A percentile compares a stretch with the other conserved stretches of the same genome.
phyloP scores from a whole-genome alignment of 1,140 invertebrate species.

The Ganaspis sp. region DNA sequence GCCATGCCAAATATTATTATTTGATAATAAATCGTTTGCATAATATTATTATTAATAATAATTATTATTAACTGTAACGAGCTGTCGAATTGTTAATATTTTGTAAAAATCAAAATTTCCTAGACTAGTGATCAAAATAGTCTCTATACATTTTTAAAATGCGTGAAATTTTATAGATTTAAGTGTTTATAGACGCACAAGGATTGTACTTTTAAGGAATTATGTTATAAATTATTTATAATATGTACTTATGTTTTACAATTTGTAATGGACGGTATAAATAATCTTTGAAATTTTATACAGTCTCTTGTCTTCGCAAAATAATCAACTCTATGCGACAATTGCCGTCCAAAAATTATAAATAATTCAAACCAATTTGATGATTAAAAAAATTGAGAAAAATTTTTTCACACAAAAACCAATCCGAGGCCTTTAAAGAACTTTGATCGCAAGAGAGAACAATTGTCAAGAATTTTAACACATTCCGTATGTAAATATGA shows the following conservation, averaged over 20 bases:
- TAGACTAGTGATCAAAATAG: neutral
- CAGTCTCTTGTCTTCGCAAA: conserved; percentile 20
- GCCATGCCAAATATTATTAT: conserved; percentile 27
- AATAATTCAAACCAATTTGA: neutral
- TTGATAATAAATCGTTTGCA: neutral
- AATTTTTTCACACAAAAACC: neutral
- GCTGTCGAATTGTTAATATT: neutral
- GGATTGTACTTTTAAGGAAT: neutral
- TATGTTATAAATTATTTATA: neutral
- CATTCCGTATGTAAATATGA: neutral
- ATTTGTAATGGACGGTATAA: neutral
- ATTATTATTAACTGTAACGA: neutral
- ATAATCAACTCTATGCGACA: conserved; percentile 9
- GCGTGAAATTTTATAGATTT: neutral
- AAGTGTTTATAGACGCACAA: conserved; percentile 8
- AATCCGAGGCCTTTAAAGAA: neutral
- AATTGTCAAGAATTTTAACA: neutral
- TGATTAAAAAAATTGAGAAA: neutral
- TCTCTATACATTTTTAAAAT: neutral
- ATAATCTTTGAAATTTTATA: conserved; percentile 10
- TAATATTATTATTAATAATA: neutral
- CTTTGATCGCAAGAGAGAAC: neutral
- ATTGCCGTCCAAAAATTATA: conserved; percentile 6
- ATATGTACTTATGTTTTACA: neutral
- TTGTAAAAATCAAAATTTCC: conserved; percentile 4